Evolutionary conservation across 2,113 vertebrate species (phyloP).

Genomic region (Tetraodon nigroviridis): DNA sequence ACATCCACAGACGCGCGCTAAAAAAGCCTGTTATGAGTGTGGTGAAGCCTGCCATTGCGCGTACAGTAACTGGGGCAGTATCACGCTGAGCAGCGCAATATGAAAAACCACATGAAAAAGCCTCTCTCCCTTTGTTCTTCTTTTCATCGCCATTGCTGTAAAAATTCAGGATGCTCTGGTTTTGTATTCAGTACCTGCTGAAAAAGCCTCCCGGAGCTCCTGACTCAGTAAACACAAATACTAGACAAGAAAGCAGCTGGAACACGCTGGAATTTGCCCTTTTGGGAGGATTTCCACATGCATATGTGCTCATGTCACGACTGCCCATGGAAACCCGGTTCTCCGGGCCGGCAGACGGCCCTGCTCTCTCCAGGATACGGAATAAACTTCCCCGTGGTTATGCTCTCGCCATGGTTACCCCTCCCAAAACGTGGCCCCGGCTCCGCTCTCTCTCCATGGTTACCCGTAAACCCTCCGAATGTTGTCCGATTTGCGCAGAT

Average conservation of each 20-base stretch:
- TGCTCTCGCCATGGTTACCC: slow-evolving; percentile 63
- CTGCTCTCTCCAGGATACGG: slow-evolving; percentile 47
- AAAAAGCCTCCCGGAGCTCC: too few relatives aligned
- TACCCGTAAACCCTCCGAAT: slow-evolving; percentile 56
- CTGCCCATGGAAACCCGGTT: slow-evolving; percentile 39
- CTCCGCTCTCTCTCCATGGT: slow-evolving; percentile 59
- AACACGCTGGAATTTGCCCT: slow-evolving; percentile 6
- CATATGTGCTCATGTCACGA: slow-evolving; percentile 6
- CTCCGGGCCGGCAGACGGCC: slow-evolving; percentile 38
- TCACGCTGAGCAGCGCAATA: too few relatives aligned
- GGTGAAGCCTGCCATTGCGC: too few relatives aligned
- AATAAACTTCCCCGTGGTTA: slow-evolving; percentile 56
- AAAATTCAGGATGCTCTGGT: background rate
- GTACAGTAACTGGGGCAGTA: too few relatives aligned
- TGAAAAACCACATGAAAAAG: too few relatives aligned
- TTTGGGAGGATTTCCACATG: slow-evolving; percentile 16
- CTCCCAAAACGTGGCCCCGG: slow-evolving; percentile 60
- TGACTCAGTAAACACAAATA: too few relatives aligned
- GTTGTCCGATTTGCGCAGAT: slow-evolving; percentile 49
- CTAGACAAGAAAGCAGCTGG: background rate
- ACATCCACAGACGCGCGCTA: slow-evolving; percentile 3
- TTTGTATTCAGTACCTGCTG: background rate
- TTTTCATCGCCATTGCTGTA: background rate
- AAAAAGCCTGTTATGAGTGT: background rate
- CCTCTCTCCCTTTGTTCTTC: too few relatives aligned